Percentiles rank a stretch among this genome's conserved stretches.
These are phyloP conservation scores for Phenganax marumi DNA, from an alignment of 92 coral and sea anemone species.

Conservation along the genomic window DNA sequence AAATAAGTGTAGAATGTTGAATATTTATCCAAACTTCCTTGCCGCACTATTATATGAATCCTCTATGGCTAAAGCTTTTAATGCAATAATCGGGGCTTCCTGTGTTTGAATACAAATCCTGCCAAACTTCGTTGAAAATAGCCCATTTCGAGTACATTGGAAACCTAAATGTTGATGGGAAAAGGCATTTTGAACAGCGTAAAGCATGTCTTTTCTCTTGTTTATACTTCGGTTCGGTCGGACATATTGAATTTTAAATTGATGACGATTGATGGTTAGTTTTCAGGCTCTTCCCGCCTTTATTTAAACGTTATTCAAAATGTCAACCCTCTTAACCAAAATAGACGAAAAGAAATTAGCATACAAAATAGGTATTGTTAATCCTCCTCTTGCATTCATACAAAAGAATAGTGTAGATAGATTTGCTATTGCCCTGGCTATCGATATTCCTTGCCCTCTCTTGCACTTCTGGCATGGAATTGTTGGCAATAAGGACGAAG, in stretches of 20 bases:
- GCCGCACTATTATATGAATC: background rate
- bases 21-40: background rate
- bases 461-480: constrained; percentile 37
- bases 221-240: too few relatives aligned
- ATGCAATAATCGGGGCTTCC: background rate
- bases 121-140: background rate
- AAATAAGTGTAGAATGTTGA: background rate
- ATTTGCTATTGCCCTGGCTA: too few relatives aligned
- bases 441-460: constrained; percentile 32
- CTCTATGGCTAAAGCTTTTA: background rate
- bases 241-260: too few relatives aligned
- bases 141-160: background rate
- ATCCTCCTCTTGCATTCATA: too few relatives aligned
- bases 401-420: background rate
- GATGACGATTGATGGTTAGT: too few relatives aligned
- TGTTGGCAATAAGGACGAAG: background rate
- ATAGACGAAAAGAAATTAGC: background rate
- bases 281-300: too few relatives aligned
- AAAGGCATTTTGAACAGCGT: background rate
- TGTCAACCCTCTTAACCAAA: too few relatives aligned
- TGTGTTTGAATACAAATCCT: background rate
- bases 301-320: background rate
- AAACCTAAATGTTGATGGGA: background rate
- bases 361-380: constrained; percentile 13
- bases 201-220: too few relatives aligned